Evolutionary conservation across 2,797 vertebrate species (phyloP).

Genomic region (Clangula hyemalis): DNA sequence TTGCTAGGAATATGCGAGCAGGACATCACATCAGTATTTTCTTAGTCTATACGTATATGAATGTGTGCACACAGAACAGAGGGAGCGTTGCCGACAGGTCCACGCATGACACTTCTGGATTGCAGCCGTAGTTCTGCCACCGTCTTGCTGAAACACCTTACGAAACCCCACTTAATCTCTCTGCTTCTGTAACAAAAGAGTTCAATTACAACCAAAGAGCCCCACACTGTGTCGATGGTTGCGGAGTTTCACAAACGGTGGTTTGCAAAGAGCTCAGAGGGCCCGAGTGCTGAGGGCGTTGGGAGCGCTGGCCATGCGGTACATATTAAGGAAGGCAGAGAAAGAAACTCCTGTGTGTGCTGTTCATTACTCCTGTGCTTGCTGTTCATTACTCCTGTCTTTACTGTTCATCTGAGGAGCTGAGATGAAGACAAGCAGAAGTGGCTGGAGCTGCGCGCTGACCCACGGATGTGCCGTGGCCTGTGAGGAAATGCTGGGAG

Average conservation of each 20-base stretch:
- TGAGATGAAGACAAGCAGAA: constrained; percentile 49
- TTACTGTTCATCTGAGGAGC: constrained; percentile 33
- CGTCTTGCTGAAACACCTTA: not conserved
- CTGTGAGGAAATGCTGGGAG: constrained; percentile 26
- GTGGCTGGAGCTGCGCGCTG: not conserved
- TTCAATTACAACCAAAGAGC: not conserved
- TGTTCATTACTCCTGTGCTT: constrained; percentile 7
- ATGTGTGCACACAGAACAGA: not conserved
- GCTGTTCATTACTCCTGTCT: constrained; percentile 15
- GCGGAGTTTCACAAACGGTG: not conserved
- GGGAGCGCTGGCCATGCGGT: constrained; percentile 18
- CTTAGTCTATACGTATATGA: not conserved
- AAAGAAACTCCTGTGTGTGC: constrained; percentile 13
- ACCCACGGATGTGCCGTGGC: constrained; percentile 5
- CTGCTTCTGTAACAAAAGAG: not conserved
- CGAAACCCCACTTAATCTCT: not conserved
- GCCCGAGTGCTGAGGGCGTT: not conserved
- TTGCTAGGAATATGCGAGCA: not conserved
- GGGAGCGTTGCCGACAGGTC: not conserved
- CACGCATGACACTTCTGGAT: not conserved
- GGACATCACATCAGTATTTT: not conserved
- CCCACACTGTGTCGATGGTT: not conserved
- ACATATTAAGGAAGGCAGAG: not conserved
- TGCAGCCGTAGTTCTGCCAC: not conserved
- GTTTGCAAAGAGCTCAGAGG: constrained; percentile 3